Evolutionary conservation across 2,113 vertebrate genomes (phyloP).

Genomic region (Dipodomys spectabilis): DNA sequence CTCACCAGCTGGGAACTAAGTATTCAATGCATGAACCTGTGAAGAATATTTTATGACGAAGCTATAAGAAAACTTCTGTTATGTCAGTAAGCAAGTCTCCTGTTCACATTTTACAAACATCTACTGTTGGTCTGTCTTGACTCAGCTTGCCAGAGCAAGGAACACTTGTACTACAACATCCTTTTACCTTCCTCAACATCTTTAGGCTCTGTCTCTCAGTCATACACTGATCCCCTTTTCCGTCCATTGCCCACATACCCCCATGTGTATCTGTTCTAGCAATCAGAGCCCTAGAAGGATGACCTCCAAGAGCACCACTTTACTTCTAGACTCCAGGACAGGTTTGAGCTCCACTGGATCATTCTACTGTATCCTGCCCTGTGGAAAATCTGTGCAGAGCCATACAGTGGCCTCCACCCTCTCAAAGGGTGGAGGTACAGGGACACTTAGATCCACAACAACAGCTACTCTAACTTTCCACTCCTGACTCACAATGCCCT

Average conservation of each 20-base stretch:
- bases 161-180: background rate
- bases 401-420: background rate
- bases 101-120: background rate
- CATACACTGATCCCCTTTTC: background rate
- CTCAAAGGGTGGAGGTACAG: background rate
- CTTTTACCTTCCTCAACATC: background rate
- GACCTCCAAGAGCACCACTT: background rate
- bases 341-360: background rate
- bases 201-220: background rate
- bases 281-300: background rate
- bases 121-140: no score
- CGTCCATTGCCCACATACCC: rapidly evolving
- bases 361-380: no score
- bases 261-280: background rate
- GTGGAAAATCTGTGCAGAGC: conserved; percentile 40
- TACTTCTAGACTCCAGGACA: background rate
- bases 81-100: background rate
- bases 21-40: background rate
- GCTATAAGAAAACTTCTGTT: background rate
- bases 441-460: conserved; percentile 36
- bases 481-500: conserved; percentile 63
- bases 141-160: background rate
- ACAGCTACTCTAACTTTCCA: conserved; percentile 65
- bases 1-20: background rate
- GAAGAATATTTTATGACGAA: background rate